Evolutionary conservation across 92 coral and sea anemone genomes (phyloP), one percentile per base, ranked within the genome.

Genomic region (Phymanthus crucifer): DNA sequence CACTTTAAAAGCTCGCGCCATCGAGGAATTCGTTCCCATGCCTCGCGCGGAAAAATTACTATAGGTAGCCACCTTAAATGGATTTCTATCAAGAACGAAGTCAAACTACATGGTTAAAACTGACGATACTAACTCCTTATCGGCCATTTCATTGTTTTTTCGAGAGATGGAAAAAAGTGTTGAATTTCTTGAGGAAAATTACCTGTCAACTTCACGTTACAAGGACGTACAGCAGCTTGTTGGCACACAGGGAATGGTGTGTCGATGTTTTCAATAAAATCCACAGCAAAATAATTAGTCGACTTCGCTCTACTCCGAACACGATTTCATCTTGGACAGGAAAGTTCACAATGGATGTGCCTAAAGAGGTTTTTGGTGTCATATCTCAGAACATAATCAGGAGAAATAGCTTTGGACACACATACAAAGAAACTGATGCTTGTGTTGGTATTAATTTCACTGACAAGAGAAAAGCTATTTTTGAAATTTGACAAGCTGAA

Each of bases 331-430:
- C 88, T 13, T 88, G 88, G 91, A 45, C 40, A 54, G 91, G 88
- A 38, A 83, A 88, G 66, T 84, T 88, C 35, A 74, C 83, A 64
- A 67, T 84, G 71, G 88, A 88, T 79, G 70, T 88, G 37, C 91
- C 91, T 43, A 76, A 40, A 47, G 86, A 88, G 72, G 88, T 84
- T 43, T 88, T 83, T 56, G 19, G 16, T 32, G 86, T 84, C 38
- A 80, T 88, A 32, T 45, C 80, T 35, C 61, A 75, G 56, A 68
- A 80, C 33, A 80, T 88, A n/a, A 75, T 88, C 1, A 40, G 75
- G 72, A 50, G 87, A 5, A 46, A 72, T 45, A 64, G 32, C 58
- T 76, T 40, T 75, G 82, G 86, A 46, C 87, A 80, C 40, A 38
- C 21, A 10, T 79, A 33, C 75, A 88, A 84, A 47, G 86, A 88